Evolutionary conservation across 2,797 vertebrate species (phyloP).

Genomic region (Peromyscus nudipes): DNA sequence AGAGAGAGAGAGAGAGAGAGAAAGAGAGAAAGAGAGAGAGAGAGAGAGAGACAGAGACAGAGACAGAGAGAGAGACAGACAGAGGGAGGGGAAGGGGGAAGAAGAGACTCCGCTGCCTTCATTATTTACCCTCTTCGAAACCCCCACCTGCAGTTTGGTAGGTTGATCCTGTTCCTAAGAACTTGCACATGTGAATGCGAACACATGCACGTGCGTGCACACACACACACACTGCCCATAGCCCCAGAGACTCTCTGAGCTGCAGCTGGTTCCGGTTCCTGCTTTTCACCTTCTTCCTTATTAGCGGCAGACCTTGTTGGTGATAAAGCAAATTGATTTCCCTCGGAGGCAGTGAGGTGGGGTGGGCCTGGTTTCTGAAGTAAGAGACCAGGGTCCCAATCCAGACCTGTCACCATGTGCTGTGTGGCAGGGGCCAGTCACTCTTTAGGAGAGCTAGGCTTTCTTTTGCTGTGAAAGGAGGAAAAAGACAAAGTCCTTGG

Average conservation of each 20-base stretch:
- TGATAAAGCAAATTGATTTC: not conserved
- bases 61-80: not conserved
- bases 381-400: not conserved
- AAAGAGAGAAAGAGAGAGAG: not conserved
- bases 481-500: not conserved
- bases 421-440: not conserved
- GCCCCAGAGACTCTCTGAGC: not conserved
- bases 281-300: not conserved
- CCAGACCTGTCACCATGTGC: not conserved
- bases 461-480: slow-evolving; percentile 9
- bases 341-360: not conserved
- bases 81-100: not conserved
- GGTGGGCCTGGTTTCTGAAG: not conserved
- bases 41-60: not conserved
- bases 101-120: not conserved
- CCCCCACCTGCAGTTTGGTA: not conserved
- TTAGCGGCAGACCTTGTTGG: not conserved
- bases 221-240: too few relatives aligned
- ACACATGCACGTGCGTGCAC: not conserved
- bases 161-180: not conserved
- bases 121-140: not conserved
- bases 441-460: not conserved
- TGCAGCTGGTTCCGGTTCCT: not conserved
- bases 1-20: not conserved
- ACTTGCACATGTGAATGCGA: too few relatives aligned